Evolutionary conservation across 2,888 invertebrate genomes (phyloP).

Genomic region (Trachelus iudaicus): DNA sequence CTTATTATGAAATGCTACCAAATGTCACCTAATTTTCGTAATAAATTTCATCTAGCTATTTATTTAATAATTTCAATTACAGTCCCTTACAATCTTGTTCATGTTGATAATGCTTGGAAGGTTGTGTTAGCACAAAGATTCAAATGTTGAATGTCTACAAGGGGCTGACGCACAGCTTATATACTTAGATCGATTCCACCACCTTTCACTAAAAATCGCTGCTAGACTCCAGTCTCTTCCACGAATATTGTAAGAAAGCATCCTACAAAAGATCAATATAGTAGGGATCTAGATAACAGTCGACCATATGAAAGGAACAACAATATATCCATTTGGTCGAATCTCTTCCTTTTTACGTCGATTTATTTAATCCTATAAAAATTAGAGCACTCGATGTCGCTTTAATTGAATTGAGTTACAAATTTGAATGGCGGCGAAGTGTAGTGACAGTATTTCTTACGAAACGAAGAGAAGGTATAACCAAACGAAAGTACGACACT

Average conservation of each 20-base stretch:
- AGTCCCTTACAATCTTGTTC: slow-evolving; percentile 49
- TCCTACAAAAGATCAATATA: not conserved
- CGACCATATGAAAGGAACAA: not conserved
- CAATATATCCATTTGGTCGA: not conserved
- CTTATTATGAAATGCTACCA: not conserved
- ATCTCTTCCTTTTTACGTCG: not conserved
- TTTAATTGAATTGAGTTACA: not conserved
- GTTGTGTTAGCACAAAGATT: slow-evolving; percentile 18
- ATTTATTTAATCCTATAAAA: not conserved
- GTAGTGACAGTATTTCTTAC: not conserved
- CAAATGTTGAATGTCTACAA: slow-evolving; percentile 49
- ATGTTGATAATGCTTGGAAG: slow-evolving; percentile 36
- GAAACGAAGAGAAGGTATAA: not conserved
- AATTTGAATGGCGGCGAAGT: not conserved
- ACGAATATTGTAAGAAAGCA: slow-evolving; percentile 37
- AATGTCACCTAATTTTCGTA: not conserved
- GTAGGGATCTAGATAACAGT: not conserved
- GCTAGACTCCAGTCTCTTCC: slow-evolving; percentile 45
- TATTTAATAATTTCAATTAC: not conserved
- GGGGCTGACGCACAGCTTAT: slow-evolving; percentile 50
- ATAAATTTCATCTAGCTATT: not conserved
- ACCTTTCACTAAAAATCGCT: slow-evolving; percentile 55
- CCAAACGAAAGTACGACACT: not conserved
- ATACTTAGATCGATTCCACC: slow-evolving; percentile 58
- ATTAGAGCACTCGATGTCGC: not conserved